Percentiles rank a stretch among this genome's conserved stretches.
phyloP scores from a whole-genome alignment of 2,888 invertebrate genomes.

The Graphium colonna region DNA sequence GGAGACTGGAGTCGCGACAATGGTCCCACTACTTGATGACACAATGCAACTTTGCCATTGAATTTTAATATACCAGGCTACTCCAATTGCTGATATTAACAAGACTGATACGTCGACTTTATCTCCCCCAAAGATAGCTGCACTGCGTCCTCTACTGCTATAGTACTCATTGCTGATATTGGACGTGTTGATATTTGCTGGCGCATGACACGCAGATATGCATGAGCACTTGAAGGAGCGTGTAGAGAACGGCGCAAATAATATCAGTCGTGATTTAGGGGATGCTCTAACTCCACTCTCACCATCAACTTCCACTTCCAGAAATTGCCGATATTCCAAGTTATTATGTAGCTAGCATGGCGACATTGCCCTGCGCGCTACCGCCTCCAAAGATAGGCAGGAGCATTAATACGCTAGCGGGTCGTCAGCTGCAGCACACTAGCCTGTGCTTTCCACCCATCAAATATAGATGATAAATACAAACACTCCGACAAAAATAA shows the following conservation, averaged over 20 bases:
- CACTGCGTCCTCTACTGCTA: slow-evolving; percentile 93
- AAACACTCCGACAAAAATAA: slow-evolving; percentile 88
- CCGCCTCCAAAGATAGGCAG: slow-evolving; percentile 85
- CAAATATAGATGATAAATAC: too few species aligned
- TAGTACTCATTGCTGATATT: too few species aligned
- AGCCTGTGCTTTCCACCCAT: slow-evolving; percentile 85
- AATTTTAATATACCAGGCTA: slow-evolving; percentile 67
- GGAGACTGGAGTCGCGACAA: slow-evolving; percentile 62
- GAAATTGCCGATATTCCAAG: too few species aligned
- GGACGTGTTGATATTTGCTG: too few species aligned
- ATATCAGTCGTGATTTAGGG: slow-evolving; percentile 91
- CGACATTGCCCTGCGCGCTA: slow-evolving; percentile 85
- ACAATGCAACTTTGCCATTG: slow-evolving; percentile 65
- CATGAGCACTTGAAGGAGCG: slow-evolving; percentile 84
- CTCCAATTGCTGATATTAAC: slow-evolving; percentile 60
- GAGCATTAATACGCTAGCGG: slow-evolving; percentile 78
- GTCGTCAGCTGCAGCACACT: slow-evolving; percentile 83
- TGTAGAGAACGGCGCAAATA: slow-evolving; percentile 92
- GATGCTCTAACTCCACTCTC: too few species aligned
- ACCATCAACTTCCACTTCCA: too few species aligned
- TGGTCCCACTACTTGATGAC: slow-evolving; percentile 58
- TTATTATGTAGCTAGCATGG: slow-evolving; percentile 79
- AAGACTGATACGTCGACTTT: slow-evolving; percentile 71
- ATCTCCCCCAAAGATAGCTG: slow-evolving; percentile 90
- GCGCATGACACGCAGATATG: slow-evolving; percentile 84